phyloP scores from a whole-genome alignment of 2,113 vertebrate genomes.

The Coregonus clupeaformis region DNA sequence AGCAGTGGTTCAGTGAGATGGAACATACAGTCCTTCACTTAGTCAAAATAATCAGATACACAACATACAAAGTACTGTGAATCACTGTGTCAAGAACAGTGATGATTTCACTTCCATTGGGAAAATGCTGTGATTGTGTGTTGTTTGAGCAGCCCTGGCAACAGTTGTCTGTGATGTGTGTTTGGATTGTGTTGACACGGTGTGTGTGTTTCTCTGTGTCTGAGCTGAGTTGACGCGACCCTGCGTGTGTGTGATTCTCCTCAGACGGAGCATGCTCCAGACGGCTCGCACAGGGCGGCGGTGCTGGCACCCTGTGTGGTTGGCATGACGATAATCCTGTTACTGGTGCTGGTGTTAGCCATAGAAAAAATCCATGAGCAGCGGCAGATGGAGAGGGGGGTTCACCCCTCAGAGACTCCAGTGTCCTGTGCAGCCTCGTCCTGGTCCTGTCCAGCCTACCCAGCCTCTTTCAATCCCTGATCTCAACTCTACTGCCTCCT shows the following conservation, averaged over 20 bases:
- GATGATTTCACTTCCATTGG: too few species aligned
- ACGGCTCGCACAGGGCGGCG: constrained; percentile 41
- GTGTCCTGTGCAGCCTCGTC: constrained; percentile 28
- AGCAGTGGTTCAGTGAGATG: background rate
- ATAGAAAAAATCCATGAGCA: too few species aligned
- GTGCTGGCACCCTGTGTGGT: too few species aligned
- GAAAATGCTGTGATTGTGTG: constrained; percentile 8
- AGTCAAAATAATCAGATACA: too few species aligned
- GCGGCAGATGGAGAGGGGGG: constrained; percentile 58
- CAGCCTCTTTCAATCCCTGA: background rate
- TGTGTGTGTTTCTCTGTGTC: background rate
- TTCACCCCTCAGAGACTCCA: background rate
- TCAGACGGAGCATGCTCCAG: constrained; percentile 55
- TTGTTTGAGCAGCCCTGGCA: background rate
- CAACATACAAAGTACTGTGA: too few species aligned
- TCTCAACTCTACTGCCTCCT: constrained; percentile 10
- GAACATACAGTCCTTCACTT: too few species aligned
- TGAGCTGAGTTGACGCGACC: background rate
- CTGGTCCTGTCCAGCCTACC: background rate
- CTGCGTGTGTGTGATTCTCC: constrained; percentile 36
- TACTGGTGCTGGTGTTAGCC: constrained; percentile 39
- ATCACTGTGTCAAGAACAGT: too few species aligned
- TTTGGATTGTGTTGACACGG: background rate
- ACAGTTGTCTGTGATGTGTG: constrained; percentile 8
- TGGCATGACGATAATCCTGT: constrained; percentile 45